Conservation (phyloP, 1,140 invertebrate genomes). For the Leptopilina clavipes region DNA sequence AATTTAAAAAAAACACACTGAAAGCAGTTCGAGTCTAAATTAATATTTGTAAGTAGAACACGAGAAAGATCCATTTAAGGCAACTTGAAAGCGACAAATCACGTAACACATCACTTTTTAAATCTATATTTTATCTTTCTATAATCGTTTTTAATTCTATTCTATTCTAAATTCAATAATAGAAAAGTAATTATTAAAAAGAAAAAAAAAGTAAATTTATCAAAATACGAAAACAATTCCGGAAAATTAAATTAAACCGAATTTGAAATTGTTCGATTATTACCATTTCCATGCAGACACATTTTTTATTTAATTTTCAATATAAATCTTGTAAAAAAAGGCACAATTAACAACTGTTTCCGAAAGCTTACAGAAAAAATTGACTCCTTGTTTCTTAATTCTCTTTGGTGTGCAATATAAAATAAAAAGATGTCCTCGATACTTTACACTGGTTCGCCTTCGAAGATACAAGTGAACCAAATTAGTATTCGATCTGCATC, state of each 20-base stretch:
- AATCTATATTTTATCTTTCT: not conserved
- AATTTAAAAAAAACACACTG: not conserved
- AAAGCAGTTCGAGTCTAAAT: conserved; percentile 41
- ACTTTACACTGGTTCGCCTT: conserved; percentile 46
- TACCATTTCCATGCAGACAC: too few relatives aligned
- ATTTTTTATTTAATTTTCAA: too few relatives aligned
- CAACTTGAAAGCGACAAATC: conserved; percentile 59
- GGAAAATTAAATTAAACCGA: too few relatives aligned
- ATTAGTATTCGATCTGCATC: conserved; percentile 56
- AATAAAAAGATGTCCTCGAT: conserved; percentile 27
- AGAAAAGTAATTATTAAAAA: not conserved
- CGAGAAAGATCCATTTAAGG: conserved; percentile 67
- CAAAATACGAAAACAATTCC: too few relatives aligned
- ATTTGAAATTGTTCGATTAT: too few relatives aligned
- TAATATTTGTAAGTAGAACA: conserved; percentile 56
- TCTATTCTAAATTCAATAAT: too few relatives aligned
- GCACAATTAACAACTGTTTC: not conserved
- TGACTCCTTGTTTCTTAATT: conserved; percentile 50
- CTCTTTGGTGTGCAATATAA: conserved; percentile 3
- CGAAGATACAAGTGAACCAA: conserved; percentile 42
- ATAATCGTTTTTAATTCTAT: conserved; percentile 8
- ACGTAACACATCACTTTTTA: conserved; percentile 30
- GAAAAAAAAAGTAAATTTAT: not conserved
- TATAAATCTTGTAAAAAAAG: not conserved
- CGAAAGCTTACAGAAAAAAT: conserved; percentile 31